Base-by-base conservation (phyloP, 2,113 vertebrate species). In the Xenus cinereus region DNA sequence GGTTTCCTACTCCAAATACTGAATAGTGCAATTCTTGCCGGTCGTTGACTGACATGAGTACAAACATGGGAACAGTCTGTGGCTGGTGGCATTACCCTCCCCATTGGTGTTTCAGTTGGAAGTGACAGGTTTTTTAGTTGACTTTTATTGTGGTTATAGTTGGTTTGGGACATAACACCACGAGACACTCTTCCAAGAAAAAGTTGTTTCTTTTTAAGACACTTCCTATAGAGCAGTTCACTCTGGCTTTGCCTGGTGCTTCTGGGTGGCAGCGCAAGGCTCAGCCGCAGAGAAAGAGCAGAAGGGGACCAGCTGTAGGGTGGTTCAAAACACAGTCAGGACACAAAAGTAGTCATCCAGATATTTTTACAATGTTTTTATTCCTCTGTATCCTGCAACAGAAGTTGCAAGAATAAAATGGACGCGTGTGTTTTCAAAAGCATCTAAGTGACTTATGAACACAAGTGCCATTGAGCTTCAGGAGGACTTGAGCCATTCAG, bases 231-330 rank as follows among this genome's bases (percentile, higher is more conserved):
- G 22, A 64, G 46, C 23, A 16, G 16, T 17, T 84, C 23, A 4
- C 23, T 26, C 48, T 16, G 4, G 83, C 46, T 81, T 14, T 41
- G 69, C 41, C 53, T 12, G 26, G 24, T 16, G 63, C 68, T 84
- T 22, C 74, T 68, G 79, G 91, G 64, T 7, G 33, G 53, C 72
- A 41, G n/a, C 4, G 3, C 28, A 9, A 53, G n/a, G 66, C 73
- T 35, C 39, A 5, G 4, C 0, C 7, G 32, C 26, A 22, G 59
- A 32, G 35, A 24, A 20, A 0, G 50, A 37, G 63, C 21, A 4
- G 43, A 43, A 59, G 26, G 56, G 33, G 15, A 33, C 54, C 76
- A 5, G 33, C n/a, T 35, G 35, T 10, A 4, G 57, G 56, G 63
- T 35, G 23, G 33, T 16, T 67, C 39, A 45, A 28, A 73, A 21